Conservation (phyloP, 2,888 invertebrate species). For the Scaeva pyrastri region DNA sequence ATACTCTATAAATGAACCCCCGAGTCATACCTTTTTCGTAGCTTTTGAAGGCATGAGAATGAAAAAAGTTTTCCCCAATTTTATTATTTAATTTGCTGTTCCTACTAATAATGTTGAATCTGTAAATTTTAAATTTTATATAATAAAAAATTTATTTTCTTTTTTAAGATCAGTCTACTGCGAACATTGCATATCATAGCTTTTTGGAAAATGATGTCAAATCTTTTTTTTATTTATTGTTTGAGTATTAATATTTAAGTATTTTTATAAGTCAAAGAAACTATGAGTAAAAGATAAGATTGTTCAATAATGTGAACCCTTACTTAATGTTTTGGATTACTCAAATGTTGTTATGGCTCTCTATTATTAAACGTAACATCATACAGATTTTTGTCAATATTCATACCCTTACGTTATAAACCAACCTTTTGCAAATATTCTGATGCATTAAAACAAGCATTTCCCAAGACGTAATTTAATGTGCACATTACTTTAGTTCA, state of each 20-base stretch:
- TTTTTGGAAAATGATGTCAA: conserved; percentile 46
- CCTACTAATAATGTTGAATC: conserved; percentile 53
- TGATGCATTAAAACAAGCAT: too few species aligned
- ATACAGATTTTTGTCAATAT: too few species aligned
- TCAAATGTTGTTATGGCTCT: too few species aligned
- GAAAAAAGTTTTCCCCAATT: conserved; percentile 66
- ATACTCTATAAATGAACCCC: conserved; percentile 20
- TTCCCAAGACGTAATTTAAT: too few species aligned
- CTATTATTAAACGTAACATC: too few species aligned
- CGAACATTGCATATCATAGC: conserved; percentile 56
- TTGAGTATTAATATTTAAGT: neutral
- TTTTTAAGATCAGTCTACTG: conserved; percentile 38
- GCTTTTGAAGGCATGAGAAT: conserved; percentile 68
- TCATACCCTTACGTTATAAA: too few species aligned
- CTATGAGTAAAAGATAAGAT: too few species aligned
- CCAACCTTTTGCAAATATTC: too few species aligned
- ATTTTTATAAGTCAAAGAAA: neutral
- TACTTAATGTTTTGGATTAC: too few species aligned
- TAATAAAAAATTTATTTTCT: conserved; percentile 25
- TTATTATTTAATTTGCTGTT: conserved; percentile 43
- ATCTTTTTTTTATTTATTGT: conserved; percentile 11
- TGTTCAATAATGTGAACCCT: too few species aligned
- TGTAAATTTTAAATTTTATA: conserved; percentile 10
- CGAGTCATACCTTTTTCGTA: conserved; percentile 56
- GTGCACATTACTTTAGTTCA: too few species aligned